These are phyloP conservation scores for Oceanodroma leucorhoa DNA, from an alignment of 2,797 vertebrate genomes.

Conservation along the genomic window DNA sequence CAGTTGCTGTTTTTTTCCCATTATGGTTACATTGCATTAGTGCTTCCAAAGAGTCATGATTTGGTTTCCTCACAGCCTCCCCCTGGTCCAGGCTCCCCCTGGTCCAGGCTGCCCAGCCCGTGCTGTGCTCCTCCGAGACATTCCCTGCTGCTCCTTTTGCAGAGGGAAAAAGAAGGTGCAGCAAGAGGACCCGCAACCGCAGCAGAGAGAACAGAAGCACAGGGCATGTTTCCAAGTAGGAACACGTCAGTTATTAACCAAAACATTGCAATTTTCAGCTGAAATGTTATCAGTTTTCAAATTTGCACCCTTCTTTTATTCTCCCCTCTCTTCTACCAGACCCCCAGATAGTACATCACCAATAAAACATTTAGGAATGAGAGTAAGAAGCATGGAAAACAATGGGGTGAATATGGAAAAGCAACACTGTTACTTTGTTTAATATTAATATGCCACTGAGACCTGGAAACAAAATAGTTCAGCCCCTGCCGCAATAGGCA, in stretches of 20 bases:
- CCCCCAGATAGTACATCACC: neutral
- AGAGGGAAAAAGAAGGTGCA: neutral
- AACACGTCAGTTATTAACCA: neutral
- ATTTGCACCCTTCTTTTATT: neutral
- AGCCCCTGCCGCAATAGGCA: neutral
- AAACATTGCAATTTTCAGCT: neutral
- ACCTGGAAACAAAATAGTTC: neutral
- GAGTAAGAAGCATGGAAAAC: neutral
- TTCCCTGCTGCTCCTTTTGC: neutral
- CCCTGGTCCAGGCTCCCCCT: neutral
- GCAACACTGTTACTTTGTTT: neutral
- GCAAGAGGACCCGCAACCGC: rapidly evolving
- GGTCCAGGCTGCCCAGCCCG: neutral
- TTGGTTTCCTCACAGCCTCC: neutral
- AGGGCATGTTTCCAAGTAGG: neutral
- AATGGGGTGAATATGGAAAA: neutral
- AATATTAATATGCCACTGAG: neutral
- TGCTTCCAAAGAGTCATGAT: rapidly evolving
- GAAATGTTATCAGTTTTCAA: neutral
- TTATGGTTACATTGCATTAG: neutral
- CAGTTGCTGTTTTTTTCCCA: neutral
- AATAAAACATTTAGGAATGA: neutral
- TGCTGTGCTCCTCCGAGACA: neutral
- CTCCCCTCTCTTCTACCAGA: neutral
- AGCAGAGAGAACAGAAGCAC: neutral